These are phyloP conservation scores for Amblyjoppa fuscipennis DNA, from an alignment of 2,888 invertebrate genomes.

Conservation along the genomic window DNA sequence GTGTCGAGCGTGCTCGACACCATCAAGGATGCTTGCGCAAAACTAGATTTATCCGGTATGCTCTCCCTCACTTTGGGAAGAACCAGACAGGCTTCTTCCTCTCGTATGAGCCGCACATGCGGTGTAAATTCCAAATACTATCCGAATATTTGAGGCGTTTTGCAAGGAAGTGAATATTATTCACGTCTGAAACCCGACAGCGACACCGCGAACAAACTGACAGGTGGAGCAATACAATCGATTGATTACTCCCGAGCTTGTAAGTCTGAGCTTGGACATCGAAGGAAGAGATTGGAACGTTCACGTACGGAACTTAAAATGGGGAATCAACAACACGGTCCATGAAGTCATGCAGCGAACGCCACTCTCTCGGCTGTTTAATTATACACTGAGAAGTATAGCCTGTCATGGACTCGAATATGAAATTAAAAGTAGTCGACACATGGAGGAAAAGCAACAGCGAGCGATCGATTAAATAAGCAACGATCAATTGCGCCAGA, in stretches of 20 bases:
- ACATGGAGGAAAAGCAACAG: conserved; percentile 28
- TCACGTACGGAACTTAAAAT: conserved; percentile 62
- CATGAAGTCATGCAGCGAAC: conserved; percentile 68
- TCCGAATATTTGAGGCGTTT: conserved; percentile 51
- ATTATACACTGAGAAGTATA: conserved; percentile 54
- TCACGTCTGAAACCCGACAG: conserved; percentile 65
- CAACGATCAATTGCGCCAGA: no score
- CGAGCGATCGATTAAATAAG: not conserved
- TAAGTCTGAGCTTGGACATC: conserved; percentile 65
- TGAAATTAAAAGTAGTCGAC: conserved; percentile 18
- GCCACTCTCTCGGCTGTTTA: conserved; percentile 56
- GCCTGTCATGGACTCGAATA: conserved; percentile 36
- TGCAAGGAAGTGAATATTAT: conserved; percentile 57
- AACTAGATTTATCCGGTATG: no score
- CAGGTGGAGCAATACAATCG: no score
- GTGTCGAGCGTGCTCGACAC: no score
- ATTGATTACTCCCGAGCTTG: no score
- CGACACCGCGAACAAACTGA: no score
- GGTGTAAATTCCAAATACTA: conserved; percentile 13
- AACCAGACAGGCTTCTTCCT: no score
- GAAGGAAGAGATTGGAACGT: conserved; percentile 70
- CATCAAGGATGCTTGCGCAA: no score
- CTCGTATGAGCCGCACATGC: no score
- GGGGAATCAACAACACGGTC: conserved; percentile 70
- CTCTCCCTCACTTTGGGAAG: no score